phyloP scores from a whole-genome alignment of 2,113 vertebrate species.

The Dermatemys mawii region DNA sequence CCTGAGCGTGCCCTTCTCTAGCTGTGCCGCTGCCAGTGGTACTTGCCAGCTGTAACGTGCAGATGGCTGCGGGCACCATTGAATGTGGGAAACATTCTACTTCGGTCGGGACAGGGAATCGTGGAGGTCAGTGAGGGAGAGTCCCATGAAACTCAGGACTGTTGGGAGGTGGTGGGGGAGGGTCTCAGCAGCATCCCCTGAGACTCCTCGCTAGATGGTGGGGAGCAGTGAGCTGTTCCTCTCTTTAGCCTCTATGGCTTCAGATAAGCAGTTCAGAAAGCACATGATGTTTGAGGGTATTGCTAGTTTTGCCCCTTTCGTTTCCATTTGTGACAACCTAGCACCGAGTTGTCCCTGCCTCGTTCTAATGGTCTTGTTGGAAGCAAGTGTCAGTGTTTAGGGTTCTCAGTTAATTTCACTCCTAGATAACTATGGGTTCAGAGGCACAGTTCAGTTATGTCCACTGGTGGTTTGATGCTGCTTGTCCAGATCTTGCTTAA shows the following conservation, averaged over 20 bases:
- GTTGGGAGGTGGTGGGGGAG: neutral
- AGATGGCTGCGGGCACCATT: neutral
- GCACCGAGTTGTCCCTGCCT: neutral
- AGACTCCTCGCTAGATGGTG: neutral
- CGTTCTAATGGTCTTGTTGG: neutral
- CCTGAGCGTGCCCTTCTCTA: neutral
- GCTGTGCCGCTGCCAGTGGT: neutral
- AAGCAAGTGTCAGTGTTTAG: neutral
- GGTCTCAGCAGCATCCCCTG: neutral
- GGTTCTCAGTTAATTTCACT: neutral
- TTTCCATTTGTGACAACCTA: neutral
- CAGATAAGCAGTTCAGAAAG: neutral
- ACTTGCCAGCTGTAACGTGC: neutral
- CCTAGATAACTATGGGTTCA: neutral
- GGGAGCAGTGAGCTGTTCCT: neutral
- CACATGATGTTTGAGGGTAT: neutral
- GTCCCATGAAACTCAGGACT: neutral
- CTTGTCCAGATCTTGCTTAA: neutral
- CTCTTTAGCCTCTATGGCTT: neutral
- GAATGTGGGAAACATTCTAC: neutral
- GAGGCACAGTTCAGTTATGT: neutral
- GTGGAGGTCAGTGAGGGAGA: neutral
- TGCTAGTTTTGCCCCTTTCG: neutral
- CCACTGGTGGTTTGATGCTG: neutral
- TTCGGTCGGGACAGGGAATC: neutral